Evolutionary conservation across 2,113 vertebrate genomes (phyloP).

Genomic region (Chaenocephalus aceratus): DNA sequence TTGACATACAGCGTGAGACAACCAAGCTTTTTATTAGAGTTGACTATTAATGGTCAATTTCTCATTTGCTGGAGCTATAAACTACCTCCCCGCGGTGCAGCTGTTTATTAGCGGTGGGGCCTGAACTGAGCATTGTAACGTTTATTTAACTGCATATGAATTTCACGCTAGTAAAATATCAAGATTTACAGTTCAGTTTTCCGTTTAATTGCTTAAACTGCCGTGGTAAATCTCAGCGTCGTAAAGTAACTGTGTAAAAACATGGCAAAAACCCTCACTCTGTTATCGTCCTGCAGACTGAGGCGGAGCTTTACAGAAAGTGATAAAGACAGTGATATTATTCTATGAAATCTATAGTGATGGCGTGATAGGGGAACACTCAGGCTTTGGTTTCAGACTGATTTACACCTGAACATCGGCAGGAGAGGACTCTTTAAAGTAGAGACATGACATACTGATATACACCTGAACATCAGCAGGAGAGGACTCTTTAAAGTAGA

Average conservation of each 20-base stretch:
- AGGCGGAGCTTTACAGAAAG: slow-evolving; percentile 25
- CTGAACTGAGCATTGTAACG: slow-evolving; percentile 29
- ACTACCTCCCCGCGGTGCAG: slow-evolving; percentile 56
- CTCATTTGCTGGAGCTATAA: slow-evolving; percentile 63
- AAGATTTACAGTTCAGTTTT: slow-evolving; percentile 56
- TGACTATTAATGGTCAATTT: slow-evolving; percentile 67
- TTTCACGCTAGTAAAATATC: slow-evolving; percentile 61
- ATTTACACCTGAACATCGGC: too few relatives aligned
- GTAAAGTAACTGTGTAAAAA: slow-evolving; percentile 40
- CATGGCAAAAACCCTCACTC: slow-evolving; percentile 20
- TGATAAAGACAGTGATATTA: slow-evolving; percentile 36
- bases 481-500: too few relatives aligned
- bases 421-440: too few relatives aligned
- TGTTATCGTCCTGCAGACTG: slow-evolving; percentile 21
- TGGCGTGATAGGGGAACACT: too few relatives aligned
- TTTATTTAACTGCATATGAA: slow-evolving; percentile 66
- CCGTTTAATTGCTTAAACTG: slow-evolving; percentile 45
- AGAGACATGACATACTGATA: too few relatives aligned
- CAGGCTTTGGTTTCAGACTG: too few relatives aligned
- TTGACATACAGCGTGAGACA: slow-evolving; percentile 48
- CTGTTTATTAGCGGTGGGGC: slow-evolving; percentile 58
- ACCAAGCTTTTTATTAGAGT: slow-evolving; percentile 59
- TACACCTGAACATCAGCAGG: too few relatives aligned
- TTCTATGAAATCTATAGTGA: slow-evolving; percentile 12
- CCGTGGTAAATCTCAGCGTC: slow-evolving; percentile 47